A percentile compares a stretch with the other conserved stretches of the same genome.
These are phyloP conservation scores for Murina feae DNA, from an alignment of 2,113 vertebrate genomes.

Conservation along the genomic window DNA sequence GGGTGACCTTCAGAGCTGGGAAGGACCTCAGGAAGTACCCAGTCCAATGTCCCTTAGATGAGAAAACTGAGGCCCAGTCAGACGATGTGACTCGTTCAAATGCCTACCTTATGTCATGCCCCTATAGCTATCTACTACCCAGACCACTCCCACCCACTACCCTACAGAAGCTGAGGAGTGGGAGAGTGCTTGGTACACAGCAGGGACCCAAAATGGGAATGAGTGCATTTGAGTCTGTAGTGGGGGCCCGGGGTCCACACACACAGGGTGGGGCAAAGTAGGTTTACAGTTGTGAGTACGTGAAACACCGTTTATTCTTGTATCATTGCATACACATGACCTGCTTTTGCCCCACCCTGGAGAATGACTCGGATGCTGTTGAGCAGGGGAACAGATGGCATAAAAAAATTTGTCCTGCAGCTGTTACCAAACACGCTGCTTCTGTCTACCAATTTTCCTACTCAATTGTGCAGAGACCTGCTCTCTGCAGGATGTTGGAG, in stretches of 20 bases:
- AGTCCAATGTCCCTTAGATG: background rate
- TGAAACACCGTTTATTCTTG: background rate
- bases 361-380: background rate
- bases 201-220: accelerated
- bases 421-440: background rate
- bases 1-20: background rate
- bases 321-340: background rate
- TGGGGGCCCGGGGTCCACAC: background rate
- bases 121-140: background rate
- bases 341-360: background rate
- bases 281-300: background rate
- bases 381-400: background rate
- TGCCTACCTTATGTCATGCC: accelerated
- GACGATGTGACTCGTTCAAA: accelerated
- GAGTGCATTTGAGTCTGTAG: background rate
- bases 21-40: background rate
- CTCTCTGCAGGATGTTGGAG: slow-evolving; percentile 34
- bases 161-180: background rate
- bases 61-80: background rate
- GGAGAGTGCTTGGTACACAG: too few relatives aligned
- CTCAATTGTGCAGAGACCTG: background rate
- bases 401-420: background rate
- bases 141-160: background rate
- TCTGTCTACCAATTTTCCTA: background rate
- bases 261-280: too few relatives aligned